Evolutionary conservation across 2,888 invertebrate genomes (phyloP).

Genomic region (Silvanus unidentatus): DNA sequence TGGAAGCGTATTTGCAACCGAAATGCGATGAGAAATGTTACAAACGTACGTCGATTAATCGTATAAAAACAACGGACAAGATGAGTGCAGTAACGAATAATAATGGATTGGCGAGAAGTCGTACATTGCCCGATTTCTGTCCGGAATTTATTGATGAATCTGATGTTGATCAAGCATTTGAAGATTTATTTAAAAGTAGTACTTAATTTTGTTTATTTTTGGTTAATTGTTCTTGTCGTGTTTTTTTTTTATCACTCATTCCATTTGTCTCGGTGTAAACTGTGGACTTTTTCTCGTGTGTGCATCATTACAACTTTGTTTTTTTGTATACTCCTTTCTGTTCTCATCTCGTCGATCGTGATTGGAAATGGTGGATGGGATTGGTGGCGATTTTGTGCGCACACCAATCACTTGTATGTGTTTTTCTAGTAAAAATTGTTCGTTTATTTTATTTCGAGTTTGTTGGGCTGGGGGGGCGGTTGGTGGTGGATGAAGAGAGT

Average conservation of each 20-base stretch:
- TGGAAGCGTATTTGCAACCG: constrained; percentile 64
- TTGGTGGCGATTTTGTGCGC: constrained; percentile 1
- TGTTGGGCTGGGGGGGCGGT: too few relatives aligned
- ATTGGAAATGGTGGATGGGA: not conserved
- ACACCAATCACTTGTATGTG: not conserved
- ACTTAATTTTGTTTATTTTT: constrained; percentile 27
- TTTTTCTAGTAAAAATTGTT: too few relatives aligned
- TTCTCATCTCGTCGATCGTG: too few relatives aligned
- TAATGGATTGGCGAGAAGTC: constrained; percentile 60
- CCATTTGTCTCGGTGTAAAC: constrained; percentile 9
- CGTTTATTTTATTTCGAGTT: too few relatives aligned
- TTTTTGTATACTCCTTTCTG: too few relatives aligned
- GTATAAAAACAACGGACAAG: constrained; percentile 50
- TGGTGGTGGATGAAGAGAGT: too few relatives aligned
- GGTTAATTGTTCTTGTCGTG: too few relatives aligned
- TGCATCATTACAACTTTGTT: too few relatives aligned
- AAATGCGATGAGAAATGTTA: constrained; percentile 24
- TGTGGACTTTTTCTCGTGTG: constrained; percentile 4
- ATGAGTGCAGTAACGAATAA: constrained; percentile 39
- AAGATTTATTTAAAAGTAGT: constrained; percentile 63
- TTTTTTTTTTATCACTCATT: too few relatives aligned
- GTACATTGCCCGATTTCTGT: constrained; percentile 67
- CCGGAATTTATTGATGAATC: constrained; percentile 65
- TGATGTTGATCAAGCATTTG: constrained; percentile 84
- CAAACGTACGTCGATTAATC: constrained; percentile 40